Conservation (phyloP, 2,797 vertebrate species). For the Gallinago solitaria region DNA sequence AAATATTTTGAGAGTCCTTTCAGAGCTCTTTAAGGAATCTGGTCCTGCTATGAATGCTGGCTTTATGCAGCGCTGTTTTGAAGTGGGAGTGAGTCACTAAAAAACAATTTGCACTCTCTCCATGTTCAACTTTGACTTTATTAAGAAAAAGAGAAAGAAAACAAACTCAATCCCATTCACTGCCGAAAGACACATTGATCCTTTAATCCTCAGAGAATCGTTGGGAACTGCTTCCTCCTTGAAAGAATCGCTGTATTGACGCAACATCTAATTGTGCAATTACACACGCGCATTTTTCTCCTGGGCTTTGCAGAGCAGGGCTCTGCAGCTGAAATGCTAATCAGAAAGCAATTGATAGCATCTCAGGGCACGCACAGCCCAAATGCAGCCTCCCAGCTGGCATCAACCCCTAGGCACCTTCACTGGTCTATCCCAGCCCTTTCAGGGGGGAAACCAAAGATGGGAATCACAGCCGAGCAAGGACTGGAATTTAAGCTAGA, state of each 20-base stretch:
- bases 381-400: neutral
- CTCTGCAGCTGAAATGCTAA: conserved; percentile 31
- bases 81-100: conserved; percentile 69
- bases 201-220: neutral
- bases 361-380: neutral
- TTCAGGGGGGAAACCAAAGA: neutral
- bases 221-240: neutral
- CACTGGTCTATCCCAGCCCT: neutral
- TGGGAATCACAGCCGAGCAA: neutral
- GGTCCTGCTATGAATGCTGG: neutral
- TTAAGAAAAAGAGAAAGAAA: conserved; percentile 58
- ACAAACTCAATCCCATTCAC: conserved; percentile 34
- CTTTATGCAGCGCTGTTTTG: conserved; percentile 50
- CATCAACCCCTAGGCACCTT: neutral
- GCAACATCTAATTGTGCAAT: neutral
- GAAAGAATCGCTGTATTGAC: neutral
- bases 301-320: neutral
- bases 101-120: conserved; percentile 59
- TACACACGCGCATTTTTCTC: neutral
- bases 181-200: conserved; percentile 6
- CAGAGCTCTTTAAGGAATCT: conserved; percentile 41
- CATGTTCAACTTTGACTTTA: conserved; percentile 60
- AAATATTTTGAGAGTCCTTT: conserved; percentile 53
- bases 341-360: neutral
- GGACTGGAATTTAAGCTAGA: neutral